Percentiles rank a stretch among this genome's conserved stretches.
These are phyloP conservation scores for Neosilurus mollespiculum DNA, from an alignment of 2,797 vertebrate genomes.

Conservation along the genomic window DNA sequence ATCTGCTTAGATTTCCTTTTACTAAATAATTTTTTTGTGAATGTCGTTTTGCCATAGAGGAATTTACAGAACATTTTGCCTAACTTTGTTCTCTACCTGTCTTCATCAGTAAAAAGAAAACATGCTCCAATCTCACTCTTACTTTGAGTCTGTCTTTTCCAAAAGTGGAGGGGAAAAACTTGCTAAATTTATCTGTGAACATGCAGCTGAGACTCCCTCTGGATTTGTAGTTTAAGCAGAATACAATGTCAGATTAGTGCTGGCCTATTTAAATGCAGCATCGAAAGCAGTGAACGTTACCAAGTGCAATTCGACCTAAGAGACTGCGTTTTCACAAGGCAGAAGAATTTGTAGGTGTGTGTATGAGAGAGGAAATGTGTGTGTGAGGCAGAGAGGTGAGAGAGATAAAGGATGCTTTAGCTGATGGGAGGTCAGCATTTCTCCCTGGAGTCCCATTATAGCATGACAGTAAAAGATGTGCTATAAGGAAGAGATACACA, in stretches of 20 bases:
- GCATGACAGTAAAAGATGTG: conserved; percentile 62
- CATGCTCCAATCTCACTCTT: not conserved
- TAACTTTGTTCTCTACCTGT: not conserved
- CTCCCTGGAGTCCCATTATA: conserved; percentile 57
- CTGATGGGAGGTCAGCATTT: conserved; percentile 50
- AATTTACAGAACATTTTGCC: too few relatives aligned
- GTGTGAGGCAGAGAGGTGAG: conserved; percentile 32
- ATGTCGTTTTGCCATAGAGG: too few relatives aligned
- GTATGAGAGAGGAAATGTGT: not conserved
- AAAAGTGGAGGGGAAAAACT: not conserved
- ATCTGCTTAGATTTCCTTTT: too few relatives aligned
- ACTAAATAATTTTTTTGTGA: too few relatives aligned
- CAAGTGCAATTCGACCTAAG: not conserved
- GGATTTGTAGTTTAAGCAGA: not conserved
- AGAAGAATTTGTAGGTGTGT: not conserved
- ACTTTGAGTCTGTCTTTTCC: not conserved
- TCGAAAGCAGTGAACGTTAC: not conserved
- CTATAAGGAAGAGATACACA: conserved; percentile 32
- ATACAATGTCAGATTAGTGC: not conserved
- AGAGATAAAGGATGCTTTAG: conserved; percentile 43
- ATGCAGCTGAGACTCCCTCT: not conserved
- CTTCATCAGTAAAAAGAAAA: not conserved
- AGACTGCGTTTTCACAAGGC: not conserved
- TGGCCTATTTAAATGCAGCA: not conserved
- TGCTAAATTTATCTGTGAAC: not conserved